Evolutionary conservation across 2,113 vertebrate genomes (phyloP), one percentile per base, ranked within the genome.

Genomic region (Tricholaema leucomelas): DNA sequence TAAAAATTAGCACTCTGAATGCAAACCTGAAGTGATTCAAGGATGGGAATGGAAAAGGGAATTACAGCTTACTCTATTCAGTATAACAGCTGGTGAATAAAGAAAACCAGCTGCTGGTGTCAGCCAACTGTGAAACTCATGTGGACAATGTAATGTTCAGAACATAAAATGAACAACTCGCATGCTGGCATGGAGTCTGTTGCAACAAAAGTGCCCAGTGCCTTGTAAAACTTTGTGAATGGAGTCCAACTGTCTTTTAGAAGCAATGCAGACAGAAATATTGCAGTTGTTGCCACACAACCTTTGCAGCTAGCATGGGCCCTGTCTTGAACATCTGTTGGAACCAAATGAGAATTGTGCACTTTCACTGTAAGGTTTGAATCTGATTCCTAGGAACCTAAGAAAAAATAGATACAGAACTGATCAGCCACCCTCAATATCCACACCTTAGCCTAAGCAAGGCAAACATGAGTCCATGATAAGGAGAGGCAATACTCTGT

Each of bases 51-150:
- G 44, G 77, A 92, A 81, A 67, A 61, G 30, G 40, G 36, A 95
- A 86, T 67, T 90, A 85, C 75, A 91, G 54, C 63, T 89, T 84
- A 74, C 14, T 58, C 65, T 30, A 58, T 84, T 91, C 42, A 50
- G n/a, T 35, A 33, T 91, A 81, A 63, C 95, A 95, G 85, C 82
- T 91, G 70, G 81, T 82, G 64, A 84, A 83, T 75, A 80, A 92
- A 88, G 90, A 74, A 87, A 94, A 82, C 56, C 93, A 96, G 92
- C 88, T 94, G 83, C 71, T 90, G 71, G 36, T 88, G 66, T 72
- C 71, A 10, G 1, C 85, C 87, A 93, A 67, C 84, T 95, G 93
- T 60, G 92, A 84, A 87, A 56, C 85, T 90, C 71, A 90, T 55
- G 78, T 9, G 35, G 63, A 85, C 84, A 74, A 48, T 71, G 33